Evolutionary conservation across 37 sponge, comb jelly and placozoan species (phyloP), one percentile per base, ranked within the genome.

Genomic region (Ephydatia muelleri): DNA sequence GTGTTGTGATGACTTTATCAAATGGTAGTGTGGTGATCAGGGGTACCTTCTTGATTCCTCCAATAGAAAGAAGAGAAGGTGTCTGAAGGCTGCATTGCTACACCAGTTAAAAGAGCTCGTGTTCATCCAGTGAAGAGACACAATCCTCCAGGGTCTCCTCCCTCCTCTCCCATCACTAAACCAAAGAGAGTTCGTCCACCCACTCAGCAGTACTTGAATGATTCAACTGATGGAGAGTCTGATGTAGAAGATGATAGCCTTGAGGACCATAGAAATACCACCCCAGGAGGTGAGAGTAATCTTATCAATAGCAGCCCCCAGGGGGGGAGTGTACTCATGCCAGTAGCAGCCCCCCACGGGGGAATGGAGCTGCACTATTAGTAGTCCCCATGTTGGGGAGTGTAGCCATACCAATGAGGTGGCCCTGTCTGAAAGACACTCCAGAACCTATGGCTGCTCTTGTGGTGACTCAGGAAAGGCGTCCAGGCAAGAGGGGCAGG

Each of bases 131-230:
- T 21, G 19, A 57, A 57, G 16, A 57, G 57, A 14, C 57, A 57
- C 16, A 1, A 37, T 31, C 43, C 75, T 11, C 23, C 8, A 3
- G 36, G n/a, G 8, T 75, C 75, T 2, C 75, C 75, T 23, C 75
- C 75, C 75, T 75, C 75, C n/a, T 75, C 75, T 31, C 75, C 75
- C 5, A 36, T 75, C 22, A 36, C 23, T 3, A 38, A 25, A 14
- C 75, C 75, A 3, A 75, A 75, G 35, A 75, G 75, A 38, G 23
- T 75, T 14, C 57, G 57, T 57, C 57, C 57, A 4, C 57, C 0
- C 16, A 21, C 57, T 11, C 57, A 57, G 16, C 57, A 57, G 16
- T 57, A 57, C 57, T 57, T 57, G 57, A 38, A 75, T 35, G 75
- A 75, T 36, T 75, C 75, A 0, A 38, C 75, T 31, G 33, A 35